phyloP scores from a whole-genome alignment of 2,113 vertebrate genomes.

The Gambusia holbrooki region DNA sequence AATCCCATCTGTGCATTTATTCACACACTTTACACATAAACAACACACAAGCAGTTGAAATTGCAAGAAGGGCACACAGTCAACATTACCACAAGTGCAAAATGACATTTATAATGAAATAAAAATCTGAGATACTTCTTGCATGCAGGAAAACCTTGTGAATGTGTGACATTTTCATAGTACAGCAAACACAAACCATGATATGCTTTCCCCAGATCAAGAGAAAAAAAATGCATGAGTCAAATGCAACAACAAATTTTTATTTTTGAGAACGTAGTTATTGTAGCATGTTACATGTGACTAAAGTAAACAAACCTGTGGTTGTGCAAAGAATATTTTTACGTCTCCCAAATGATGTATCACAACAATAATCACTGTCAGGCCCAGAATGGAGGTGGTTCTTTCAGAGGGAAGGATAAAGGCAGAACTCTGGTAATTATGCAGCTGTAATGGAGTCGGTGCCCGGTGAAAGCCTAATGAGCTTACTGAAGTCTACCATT shows the following conservation, averaged over 20 bases:
- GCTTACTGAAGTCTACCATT: conserved; percentile 79
- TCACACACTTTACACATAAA: conserved; percentile 45
- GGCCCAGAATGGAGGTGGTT: conserved; percentile 73
- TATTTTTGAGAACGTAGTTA: conserved; percentile 11
- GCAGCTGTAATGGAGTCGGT: conserved; percentile 73
- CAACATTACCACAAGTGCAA: conserved; percentile 34
- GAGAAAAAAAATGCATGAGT: conserved; percentile 2
- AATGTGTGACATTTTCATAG: conserved; percentile 25
- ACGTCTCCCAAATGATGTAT: conserved; percentile 71
- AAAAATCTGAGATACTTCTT: conserved; percentile 14
- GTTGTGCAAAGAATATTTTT: conserved; percentile 48
- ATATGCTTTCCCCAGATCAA: conserved; percentile 8
- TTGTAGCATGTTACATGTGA: conserved; percentile 20
- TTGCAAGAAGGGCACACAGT: conserved; percentile 33
- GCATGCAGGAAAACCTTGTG: conserved; percentile 30
- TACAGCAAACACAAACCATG: conserved; percentile 12
- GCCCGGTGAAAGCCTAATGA: conserved; percentile 81
- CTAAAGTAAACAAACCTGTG: conserved; percentile 13
- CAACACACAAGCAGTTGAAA: conserved; percentile 19
- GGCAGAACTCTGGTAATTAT: conserved; percentile 79
- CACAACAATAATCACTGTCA: conserved; percentile 80
- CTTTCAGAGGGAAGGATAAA: conserved; percentile 67
- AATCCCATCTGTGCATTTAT: conserved; percentile 73
- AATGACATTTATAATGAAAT: conserved; percentile 49
- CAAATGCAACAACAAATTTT: conserved; percentile 4